These are phyloP conservation scores for Caenorhabditis imperialis DNA, from an alignment of 2,888 invertebrate genomes.

Conservation along the genomic window DNA sequence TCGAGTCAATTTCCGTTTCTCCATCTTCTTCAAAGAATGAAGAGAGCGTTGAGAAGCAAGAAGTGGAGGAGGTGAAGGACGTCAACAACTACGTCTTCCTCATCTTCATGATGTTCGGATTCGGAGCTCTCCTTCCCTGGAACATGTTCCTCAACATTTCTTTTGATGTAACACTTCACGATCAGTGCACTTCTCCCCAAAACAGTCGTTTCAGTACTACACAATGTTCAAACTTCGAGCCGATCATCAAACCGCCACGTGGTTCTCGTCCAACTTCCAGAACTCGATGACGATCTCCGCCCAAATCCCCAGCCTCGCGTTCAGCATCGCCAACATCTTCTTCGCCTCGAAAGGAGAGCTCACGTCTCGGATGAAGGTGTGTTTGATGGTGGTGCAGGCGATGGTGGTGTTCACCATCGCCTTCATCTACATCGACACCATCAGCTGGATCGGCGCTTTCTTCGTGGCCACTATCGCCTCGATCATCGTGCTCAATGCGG, in stretches of 20 bases:
- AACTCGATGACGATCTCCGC: constrained; percentile 89
- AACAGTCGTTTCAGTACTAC: constrained; percentile 81
- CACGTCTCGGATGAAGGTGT: constrained; percentile 86
- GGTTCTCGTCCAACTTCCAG: constrained; percentile 86
- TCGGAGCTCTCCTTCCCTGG: constrained; percentile 96
- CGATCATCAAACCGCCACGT: constrained; percentile 20
- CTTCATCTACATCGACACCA: constrained; percentile 79
- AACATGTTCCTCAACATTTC: constrained; percentile 94
- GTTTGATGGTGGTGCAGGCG: constrained; percentile 70
- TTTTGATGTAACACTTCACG: constrained; percentile 58
- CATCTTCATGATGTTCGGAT: constrained; percentile 91
- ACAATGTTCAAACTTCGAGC: constrained; percentile 86
- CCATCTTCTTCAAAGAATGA: too few species aligned
- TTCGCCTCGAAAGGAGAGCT: constrained; percentile 84
- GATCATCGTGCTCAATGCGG: constrained; percentile 82
- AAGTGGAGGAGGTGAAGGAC: constrained; percentile 1
- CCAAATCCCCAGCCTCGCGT: constrained; percentile 93
- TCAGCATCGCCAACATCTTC: constrained; percentile 82
- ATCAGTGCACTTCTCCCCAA: neutral
- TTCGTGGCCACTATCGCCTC: constrained; percentile 80
- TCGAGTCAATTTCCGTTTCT: too few species aligned
- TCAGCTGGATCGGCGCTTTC: constrained; percentile 78
- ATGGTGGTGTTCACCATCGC: constrained; percentile 79
- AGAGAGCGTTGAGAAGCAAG: too few species aligned
- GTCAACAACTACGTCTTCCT: constrained; percentile 79